Conservation (phyloP, 2,888 invertebrate genomes). For the Rhingia campestris region DNA sequence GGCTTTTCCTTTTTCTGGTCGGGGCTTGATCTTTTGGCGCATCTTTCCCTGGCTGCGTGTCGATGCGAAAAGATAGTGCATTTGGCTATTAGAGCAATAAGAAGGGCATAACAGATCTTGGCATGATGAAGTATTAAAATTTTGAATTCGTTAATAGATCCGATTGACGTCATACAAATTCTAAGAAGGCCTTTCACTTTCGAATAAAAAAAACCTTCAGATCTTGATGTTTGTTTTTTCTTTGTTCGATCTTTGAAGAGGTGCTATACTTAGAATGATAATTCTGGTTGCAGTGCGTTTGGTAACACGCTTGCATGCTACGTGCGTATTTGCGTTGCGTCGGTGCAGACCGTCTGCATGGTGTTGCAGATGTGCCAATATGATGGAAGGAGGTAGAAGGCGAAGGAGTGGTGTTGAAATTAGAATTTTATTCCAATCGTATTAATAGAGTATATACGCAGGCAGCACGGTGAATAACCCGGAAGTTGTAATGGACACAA, state of each 20-base stretch:
- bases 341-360: conserved; percentile 18
- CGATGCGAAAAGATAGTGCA: conserved; percentile 36
- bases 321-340: background rate
- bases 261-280: conserved; percentile 48
- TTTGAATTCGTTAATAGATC: conserved; percentile 56
- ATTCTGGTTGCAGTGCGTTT: conserved; percentile 32
- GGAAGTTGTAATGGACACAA: conserved; percentile 24
- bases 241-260: background rate
- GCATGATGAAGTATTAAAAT: conserved; percentile 69
- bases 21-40: conserved; percentile 47
- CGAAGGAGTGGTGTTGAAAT: conserved; percentile 38
- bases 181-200: conserved; percentile 71
- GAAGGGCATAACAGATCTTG: conserved; percentile 68
- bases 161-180: conserved; percentile 72
- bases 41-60: background rate
- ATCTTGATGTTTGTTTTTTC: conserved; percentile 1
- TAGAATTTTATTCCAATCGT: conserved; percentile 35
- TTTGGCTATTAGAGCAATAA: conserved; percentile 39
- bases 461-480: conserved; percentile 20
- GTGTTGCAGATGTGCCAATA: conserved; percentile 5
- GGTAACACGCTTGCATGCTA: conserved; percentile 16
- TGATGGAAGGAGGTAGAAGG: background rate
- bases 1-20: conserved; percentile 26
- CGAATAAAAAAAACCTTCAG: conserved; percentile 42
- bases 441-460: conserved; percentile 31